Evolutionary conservation across 1,140 invertebrate genomes (phyloP), one percentile per base, ranked within the genome.

Genomic region (Leguminivora glycinivorella): DNA sequence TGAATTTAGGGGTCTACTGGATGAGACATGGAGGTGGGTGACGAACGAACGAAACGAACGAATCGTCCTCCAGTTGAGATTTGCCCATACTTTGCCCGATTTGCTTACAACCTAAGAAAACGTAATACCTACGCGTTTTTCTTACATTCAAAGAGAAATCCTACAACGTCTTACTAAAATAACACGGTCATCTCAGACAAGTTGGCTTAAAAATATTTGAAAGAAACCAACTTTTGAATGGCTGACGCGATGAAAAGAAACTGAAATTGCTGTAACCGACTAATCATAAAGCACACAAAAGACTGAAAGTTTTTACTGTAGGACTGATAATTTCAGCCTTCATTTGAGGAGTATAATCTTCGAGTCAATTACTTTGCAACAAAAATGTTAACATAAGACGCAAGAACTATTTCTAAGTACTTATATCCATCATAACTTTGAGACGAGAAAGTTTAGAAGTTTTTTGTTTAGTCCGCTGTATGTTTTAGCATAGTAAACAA

Each of bases 401-500:
- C 25, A n/a, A 60, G 22, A 60, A 25, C 56, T 56, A 56, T 56
- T 12, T 56, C 25, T 1, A 26, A 60, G 24, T 60, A 25, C n/a
- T 60, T 60, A n/a, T 22, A 60, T 25, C 56, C 9, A 29, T 29
- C 24, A 26, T 25, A 56, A 24, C 14, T 56, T 25, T 24, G 19
- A 56, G 56, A 19, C 56, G 19, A 12, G 19, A 9, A 56, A 56
- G 10, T 56, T 12, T 10, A 17, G 24, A 56, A 56, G 19, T 34
- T 56, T 56, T 56, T 22, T 56, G 19, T 56, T 56, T 56, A 22
- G 17, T 34, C 9, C 17, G 17, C 19, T 56, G 24, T 56, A 56
- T 56, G 56, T 56, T 25, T 52, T 56, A 24, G 56, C 22, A 56
- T 56, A 56, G 56, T 56, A 56, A 56, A 56, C 56, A 24, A 10